These are phyloP conservation scores for Nanorana parkeri DNA, from an alignment of 2,113 vertebrate genomes.

Conservation along the genomic window DNA sequence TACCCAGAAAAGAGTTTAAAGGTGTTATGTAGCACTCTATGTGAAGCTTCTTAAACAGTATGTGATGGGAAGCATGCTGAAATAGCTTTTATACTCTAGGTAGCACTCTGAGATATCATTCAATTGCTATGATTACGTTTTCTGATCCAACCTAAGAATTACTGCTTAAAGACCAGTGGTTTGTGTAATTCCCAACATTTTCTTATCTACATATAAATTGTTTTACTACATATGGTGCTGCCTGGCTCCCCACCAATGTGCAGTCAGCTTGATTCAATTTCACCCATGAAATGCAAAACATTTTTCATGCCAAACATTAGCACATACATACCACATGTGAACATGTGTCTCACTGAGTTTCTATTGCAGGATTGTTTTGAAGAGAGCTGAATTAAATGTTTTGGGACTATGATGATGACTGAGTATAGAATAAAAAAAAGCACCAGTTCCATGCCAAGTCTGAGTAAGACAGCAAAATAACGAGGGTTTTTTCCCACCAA, in stretches of 20 bases:
- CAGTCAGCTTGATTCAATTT: background rate
- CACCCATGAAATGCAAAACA: background rate
- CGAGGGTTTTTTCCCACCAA: background rate
- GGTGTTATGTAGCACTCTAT: background rate
- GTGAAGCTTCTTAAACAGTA: background rate
- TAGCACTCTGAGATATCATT: background rate
- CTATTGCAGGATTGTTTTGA: background rate
- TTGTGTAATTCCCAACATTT: no score
- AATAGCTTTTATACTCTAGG: background rate
- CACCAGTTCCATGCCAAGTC: background rate
- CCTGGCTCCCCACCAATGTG: background rate
- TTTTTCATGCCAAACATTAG: background rate
- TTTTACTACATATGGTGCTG: background rate
- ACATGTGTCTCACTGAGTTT: background rate
- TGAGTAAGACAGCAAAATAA: conserved; percentile 10
- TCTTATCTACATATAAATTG: background rate
- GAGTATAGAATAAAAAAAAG: conserved; percentile 6
- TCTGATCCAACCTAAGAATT: background rate
- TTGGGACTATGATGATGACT: background rate
- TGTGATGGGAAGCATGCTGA: background rate
- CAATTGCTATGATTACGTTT: background rate
- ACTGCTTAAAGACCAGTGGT: background rate
- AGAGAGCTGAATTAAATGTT: conserved; percentile 4
- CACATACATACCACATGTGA: background rate
- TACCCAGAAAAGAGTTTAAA: no score